Percentiles rank a stretch among this genome's conserved stretches.
Evolutionary conservation across 2,113 vertebrate species (phyloP).

Genomic region (Phalacrocorax aristotelis): DNA sequence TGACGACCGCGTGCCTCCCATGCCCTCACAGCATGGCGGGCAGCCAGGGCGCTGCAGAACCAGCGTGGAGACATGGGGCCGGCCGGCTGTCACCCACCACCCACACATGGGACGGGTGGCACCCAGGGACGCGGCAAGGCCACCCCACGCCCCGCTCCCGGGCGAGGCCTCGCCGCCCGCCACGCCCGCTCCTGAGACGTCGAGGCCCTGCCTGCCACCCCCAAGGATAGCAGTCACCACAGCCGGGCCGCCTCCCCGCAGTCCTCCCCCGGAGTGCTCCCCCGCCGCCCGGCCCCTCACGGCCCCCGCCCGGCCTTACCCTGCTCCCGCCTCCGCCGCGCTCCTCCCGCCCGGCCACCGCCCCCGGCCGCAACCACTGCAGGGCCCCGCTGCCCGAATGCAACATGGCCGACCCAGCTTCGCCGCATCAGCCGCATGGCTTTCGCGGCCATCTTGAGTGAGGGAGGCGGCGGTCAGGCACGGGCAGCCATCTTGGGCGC

Average conservation of each 20-base stretch:
- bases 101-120: rapidly evolving
- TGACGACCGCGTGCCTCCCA: rapidly evolving
- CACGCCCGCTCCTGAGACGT: neutral
- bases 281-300: neutral
- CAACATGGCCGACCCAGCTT: neutral
- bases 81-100: neutral
- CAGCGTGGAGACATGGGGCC: rapidly evolving
- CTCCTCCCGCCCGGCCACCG: neutral
- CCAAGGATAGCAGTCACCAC: rapidly evolving
- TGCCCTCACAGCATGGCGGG: rapidly evolving
- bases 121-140: neutral
- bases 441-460: neutral
- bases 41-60: rapidly evolving
- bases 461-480: neutral
- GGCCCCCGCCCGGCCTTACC: neutral
- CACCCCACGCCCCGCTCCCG: too few relatives aligned
- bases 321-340: neutral
- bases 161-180: neutral
- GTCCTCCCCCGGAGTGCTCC: neutral
- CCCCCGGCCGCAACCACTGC: neutral
- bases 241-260: too few relatives aligned
- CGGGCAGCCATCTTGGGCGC: neutral
- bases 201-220: neutral
- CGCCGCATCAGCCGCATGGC: rapidly evolving
- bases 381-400: neutral